phyloP scores from a whole-genome alignment of 2,888 invertebrate genomes.

The Torymus auratus region DNA sequence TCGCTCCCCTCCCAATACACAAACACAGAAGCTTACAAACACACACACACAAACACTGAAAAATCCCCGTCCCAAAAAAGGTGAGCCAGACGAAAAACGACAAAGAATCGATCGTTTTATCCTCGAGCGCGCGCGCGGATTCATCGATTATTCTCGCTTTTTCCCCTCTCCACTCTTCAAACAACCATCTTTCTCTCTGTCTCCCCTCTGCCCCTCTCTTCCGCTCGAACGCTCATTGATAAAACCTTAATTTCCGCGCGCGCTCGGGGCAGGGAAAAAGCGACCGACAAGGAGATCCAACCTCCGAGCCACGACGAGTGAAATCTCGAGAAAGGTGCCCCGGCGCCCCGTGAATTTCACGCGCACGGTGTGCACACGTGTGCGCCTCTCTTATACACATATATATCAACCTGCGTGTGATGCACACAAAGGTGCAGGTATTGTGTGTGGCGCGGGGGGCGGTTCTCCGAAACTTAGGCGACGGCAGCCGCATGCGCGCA shows the following conservation, averaged over 20 bases:
- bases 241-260: conserved; percentile 53
- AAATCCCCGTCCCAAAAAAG: background rate
- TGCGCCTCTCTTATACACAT: background rate
- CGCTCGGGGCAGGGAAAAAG: background rate
- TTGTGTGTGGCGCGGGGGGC: conserved; percentile 2
- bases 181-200: conserved; percentile 8
- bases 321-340: background rate
- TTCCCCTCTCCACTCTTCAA: background rate
- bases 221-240: conserved; percentile 51
- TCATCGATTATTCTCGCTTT: conserved; percentile 8
- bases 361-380: background rate
- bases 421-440: background rate
- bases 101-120: conserved; percentile 34
- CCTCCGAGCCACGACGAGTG: background rate
- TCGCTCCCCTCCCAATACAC: background rate
- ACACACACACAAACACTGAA: no score
- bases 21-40: background rate
- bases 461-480: conserved; percentile 40
- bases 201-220: conserved; percentile 9
- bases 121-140: conserved; percentile 13
- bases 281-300: background rate
- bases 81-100: background rate
- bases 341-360: conserved; percentile 7
- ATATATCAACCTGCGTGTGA: conserved; percentile 8
- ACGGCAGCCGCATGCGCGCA: background rate